Percentiles rank a stretch among this genome's conserved stretches.
These are phyloP conservation scores for Amblyornis subalaris DNA, from an alignment of 2,113 vertebrate species.

Conservation along the genomic window DNA sequence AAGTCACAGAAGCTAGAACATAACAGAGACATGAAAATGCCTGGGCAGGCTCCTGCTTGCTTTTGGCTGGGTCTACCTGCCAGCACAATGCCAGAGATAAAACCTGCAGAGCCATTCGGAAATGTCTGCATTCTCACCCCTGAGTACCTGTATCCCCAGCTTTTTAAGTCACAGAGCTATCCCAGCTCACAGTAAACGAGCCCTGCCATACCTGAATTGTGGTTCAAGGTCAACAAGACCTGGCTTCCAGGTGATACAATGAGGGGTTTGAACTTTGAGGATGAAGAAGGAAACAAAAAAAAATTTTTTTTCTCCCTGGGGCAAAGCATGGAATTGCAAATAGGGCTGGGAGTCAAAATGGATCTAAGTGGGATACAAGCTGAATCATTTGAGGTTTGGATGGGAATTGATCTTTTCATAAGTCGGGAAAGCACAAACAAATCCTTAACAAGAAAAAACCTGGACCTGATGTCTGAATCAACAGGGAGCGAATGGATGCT, in stretches of 20 bases:
- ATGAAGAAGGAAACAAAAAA: background rate
- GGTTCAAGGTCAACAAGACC: background rate
- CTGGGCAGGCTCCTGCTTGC: background rate
- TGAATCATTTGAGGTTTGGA: background rate
- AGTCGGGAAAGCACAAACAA: background rate
- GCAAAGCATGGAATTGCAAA: background rate
- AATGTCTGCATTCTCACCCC: background rate
- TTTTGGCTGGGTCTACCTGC: background rate
- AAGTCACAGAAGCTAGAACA: background rate
- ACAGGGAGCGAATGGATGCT: fast-evolving
- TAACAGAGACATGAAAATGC: background rate
- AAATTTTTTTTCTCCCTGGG: background rate
- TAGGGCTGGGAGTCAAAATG: background rate
- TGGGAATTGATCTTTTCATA: background rate
- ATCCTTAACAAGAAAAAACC: background rate
- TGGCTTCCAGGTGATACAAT: background rate
- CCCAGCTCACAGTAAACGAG: background rate
- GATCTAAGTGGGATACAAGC: background rate
- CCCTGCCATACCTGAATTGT: background rate
- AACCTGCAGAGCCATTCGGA: background rate
- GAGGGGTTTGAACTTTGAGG: background rate
- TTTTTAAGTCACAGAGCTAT: background rate
- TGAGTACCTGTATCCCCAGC: fast-evolving
- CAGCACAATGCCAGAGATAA: background rate
- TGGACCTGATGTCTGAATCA: background rate